phyloP scores from a whole-genome alignment of 2,888 invertebrate genomes.

The Drosophila anomalipes region DNA sequence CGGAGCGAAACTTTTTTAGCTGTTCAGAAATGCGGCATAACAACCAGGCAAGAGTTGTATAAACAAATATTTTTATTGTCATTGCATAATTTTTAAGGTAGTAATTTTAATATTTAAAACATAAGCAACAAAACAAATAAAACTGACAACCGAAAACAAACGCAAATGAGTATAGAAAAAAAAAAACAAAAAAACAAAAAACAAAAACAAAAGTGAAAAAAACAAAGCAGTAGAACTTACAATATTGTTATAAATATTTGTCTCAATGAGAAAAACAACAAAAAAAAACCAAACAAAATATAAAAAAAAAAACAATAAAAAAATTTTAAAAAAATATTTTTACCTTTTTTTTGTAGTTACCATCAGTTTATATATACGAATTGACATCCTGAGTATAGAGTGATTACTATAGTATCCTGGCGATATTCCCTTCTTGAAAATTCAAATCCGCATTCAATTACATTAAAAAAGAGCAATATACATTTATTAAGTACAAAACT shows the following conservation, averaged over 20 bases:
- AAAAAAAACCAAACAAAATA: conserved; percentile 42
- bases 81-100: conserved; percentile 80
- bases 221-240: conserved; percentile 69
- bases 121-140: conserved; percentile 68
- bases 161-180: conserved; percentile 36
- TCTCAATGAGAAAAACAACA: conserved; percentile 75
- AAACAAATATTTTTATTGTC: conserved; percentile 73
- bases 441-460: background rate
- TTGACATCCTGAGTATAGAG: background rate
- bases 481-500: conserved; percentile 41
- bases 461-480: background rate
- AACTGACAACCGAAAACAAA: conserved; percentile 45
- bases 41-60: conserved; percentile 36
- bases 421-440: too few species aligned
- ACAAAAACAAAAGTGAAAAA: conserved; percentile 21
- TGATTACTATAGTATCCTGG: background rate
- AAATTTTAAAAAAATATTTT: conserved; percentile 29
- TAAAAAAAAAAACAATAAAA: conserved; percentile 51
- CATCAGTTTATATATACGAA: background rate
- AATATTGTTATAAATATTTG: conserved; percentile 81
- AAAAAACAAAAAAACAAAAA: conserved; percentile 8
- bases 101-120: conserved; percentile 75
- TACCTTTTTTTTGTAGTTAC: background rate
- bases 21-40: conserved; percentile 30
- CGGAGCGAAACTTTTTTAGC: conserved; percentile 43